Conservation (phyloP, 2,797 vertebrate genomes). For the Trachops cirrhosus region DNA sequence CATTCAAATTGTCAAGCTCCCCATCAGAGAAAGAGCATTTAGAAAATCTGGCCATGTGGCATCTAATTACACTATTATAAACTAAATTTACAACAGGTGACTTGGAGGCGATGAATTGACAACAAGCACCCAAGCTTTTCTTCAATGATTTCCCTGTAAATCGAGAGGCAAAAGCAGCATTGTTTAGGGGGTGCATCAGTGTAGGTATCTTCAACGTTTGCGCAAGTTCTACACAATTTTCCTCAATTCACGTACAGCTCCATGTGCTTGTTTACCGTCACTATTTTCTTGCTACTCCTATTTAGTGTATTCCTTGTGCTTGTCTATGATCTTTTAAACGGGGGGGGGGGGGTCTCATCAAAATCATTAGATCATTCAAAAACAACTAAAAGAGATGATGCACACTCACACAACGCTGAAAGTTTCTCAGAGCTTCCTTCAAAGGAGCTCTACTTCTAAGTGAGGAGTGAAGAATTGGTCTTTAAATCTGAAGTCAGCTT, state of each 20-base stretch:
- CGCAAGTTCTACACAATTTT: background rate
- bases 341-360: constrained; percentile 45
- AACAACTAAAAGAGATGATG: constrained; percentile 29
- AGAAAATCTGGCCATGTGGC: constrained; percentile 78
- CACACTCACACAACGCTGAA: constrained; percentile 54
- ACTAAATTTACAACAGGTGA: constrained; percentile 81
- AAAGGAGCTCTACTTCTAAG: constrained; percentile 60
- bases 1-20: constrained; percentile 82
- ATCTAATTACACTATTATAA: constrained; percentile 82
- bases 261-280: background rate
- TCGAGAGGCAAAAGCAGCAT: constrained; percentile 54
- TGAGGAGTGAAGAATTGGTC: constrained; percentile 57
- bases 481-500: constrained; percentile 64
- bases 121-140: constrained; percentile 72
- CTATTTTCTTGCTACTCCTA: background rate
- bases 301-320: background rate
- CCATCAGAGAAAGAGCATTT: constrained; percentile 76
- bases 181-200: background rate
- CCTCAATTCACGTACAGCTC: background rate
- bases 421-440: constrained; percentile 55
- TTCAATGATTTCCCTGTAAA: constrained; percentile 73
- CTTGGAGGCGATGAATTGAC: constrained; percentile 70
- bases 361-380: background rate
- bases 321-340: constrained; percentile 65
- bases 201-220: background rate